Evolutionary conservation across 1,140 invertebrate species (phyloP).

Genomic region (Caenorhabditis latens): DNA sequence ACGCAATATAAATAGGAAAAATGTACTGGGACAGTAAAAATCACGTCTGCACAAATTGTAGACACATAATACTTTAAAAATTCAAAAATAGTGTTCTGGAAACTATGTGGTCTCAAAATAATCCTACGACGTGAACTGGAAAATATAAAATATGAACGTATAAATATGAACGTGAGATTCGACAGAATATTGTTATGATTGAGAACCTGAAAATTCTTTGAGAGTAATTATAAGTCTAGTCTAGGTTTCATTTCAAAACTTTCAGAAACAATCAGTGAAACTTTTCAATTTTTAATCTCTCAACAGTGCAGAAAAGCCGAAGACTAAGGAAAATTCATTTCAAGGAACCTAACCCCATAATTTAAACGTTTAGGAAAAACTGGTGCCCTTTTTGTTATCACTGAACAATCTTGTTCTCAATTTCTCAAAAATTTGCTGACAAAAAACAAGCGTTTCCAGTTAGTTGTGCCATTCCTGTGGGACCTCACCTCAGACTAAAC

Average conservation of each 20-base stretch:
- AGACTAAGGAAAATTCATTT: too few species aligned
- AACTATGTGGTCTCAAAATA: too few species aligned
- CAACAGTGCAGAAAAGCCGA: background rate
- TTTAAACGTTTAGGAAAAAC: background rate
- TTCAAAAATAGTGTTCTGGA: too few species aligned
- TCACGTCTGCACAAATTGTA: too few species aligned
- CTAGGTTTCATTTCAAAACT: background rate
- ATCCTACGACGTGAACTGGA: background rate
- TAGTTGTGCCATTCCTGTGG: slow-evolving; percentile 4
- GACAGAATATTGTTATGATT: background rate
- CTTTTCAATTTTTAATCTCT: background rate
- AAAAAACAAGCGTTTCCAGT: background rate
- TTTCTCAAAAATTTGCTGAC: background rate
- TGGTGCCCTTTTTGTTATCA: background rate
- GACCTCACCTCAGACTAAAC: slow-evolving; percentile 6
- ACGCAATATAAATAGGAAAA: too few species aligned
- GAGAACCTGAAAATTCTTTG: background rate
- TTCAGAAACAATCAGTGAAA: background rate
- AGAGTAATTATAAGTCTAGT: background rate
- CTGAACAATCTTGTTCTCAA: background rate
- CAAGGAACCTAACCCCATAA: background rate
- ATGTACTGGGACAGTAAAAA: too few species aligned
- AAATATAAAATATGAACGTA: background rate
- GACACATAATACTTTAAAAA: too few species aligned
- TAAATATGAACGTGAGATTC: background rate